Percentiles rank a stretch among this genome's conserved stretches.
These are phyloP conservation scores for Drosophila arizonae DNA, from an alignment of 1,140 invertebrate species.

Conservation along the genomic window DNA sequence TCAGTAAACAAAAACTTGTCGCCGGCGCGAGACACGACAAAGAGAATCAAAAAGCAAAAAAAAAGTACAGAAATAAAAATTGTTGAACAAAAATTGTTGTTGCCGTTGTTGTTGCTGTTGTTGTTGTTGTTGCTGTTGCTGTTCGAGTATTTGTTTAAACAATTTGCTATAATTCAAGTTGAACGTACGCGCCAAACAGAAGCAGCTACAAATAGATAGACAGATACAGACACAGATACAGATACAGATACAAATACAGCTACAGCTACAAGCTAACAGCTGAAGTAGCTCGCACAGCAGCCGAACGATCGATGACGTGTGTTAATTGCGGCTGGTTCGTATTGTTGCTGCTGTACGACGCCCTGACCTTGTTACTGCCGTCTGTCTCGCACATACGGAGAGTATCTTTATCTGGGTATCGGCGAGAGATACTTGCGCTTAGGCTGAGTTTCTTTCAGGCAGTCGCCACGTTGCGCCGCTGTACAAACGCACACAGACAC, in stretches of 20 bases:
- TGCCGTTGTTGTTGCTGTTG: conserved; percentile 4
- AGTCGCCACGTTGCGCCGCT: conserved; percentile 35
- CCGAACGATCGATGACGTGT: conserved; percentile 60
- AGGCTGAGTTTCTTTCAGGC: conserved; percentile 43
- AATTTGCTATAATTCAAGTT: conserved; percentile 68
- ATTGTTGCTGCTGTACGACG: conserved; percentile 38
- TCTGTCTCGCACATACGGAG: conserved; percentile 1
- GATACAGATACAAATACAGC: background rate
- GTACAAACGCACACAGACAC: conserved; percentile 41
- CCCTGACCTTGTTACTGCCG: conserved; percentile 76
- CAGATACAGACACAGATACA: conserved; percentile 5
- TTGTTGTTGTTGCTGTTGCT: conserved; percentile 24
- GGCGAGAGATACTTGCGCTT: conserved; percentile 17
- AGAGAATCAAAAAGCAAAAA: conserved; percentile 42
- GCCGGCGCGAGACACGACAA: conserved; percentile 76
- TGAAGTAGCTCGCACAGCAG: conserved; percentile 21
- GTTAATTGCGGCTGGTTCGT: conserved; percentile 46
- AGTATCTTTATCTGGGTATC: conserved; percentile 6
- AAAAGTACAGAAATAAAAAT: conserved; percentile 24
- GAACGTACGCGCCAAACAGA: conserved; percentile 54
- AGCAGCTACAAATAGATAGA: background rate
- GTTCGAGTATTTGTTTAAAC: conserved; percentile 70
- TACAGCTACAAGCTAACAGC: conserved; percentile 10
- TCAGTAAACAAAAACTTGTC: conserved; percentile 83
- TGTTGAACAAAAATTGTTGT: conserved; percentile 1